Conservation (phyloP, 2,888 invertebrate species). For the Parnassius apollo region DNA sequence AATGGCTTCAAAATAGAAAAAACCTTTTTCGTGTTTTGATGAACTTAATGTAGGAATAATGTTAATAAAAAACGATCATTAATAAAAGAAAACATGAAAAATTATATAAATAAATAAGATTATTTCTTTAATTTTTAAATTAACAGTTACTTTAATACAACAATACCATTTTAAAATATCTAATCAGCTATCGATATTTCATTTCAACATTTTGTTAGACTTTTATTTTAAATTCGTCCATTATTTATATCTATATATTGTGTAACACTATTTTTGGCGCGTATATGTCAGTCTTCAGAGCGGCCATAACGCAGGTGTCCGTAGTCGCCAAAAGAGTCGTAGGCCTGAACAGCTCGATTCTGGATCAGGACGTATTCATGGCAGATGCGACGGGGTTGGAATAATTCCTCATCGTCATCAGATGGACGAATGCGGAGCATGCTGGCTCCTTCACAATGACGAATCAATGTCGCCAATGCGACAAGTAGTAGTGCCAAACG, state of each 20-base stretch:
- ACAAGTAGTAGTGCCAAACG: constrained; percentile 49
- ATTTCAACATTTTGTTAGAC: constrained; percentile 4
- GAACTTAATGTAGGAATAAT: no score
- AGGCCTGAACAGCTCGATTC: constrained; percentile 61
- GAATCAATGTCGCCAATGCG: constrained; percentile 45
- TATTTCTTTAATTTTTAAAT: constrained; percentile 5
- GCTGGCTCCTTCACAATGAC: constrained; percentile 53
- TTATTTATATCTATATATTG: constrained; percentile 31
- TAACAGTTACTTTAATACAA: constrained; percentile 22
- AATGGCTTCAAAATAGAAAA: no score
- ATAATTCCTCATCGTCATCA: constrained; percentile 62
- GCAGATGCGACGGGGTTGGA: constrained; percentile 55
- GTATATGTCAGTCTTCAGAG: constrained; percentile 69
- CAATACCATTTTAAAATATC: constrained; percentile 45
- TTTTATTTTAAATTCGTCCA: constrained; percentile 22
- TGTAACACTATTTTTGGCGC: constrained; percentile 23
- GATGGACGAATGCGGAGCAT: constrained; percentile 45
- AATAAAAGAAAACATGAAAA: background rate
- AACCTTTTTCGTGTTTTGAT: no score
- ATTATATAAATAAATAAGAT: background rate
- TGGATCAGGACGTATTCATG: constrained; percentile 83
- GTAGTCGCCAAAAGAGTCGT: constrained; percentile 87
- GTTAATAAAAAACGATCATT: background rate
- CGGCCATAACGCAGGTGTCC: constrained; percentile 88
- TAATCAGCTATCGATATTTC: constrained; percentile 61